A percentile compares a stretch with the other conserved stretches of the same genome.
These are phyloP conservation scores for Nephrotoma guestfalica DNA, from an alignment of 2,888 invertebrate species.

Conservation along the genomic window DNA sequence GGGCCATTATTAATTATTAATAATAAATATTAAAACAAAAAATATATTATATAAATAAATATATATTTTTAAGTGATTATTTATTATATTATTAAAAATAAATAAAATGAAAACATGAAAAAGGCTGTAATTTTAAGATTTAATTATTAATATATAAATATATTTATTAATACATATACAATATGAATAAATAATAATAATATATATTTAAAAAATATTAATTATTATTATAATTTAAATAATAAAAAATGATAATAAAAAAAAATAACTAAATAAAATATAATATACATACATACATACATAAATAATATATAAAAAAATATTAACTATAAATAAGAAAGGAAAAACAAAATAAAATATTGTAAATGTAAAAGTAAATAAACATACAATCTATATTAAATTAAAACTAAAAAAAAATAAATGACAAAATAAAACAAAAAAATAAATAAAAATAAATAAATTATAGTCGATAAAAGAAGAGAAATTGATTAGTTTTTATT, in stretches of 20 bases:
- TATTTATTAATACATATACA: constrained; percentile 1
- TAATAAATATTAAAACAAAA: not conserved
- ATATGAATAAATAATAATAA: not conserved
- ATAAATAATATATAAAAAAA: not conserved
- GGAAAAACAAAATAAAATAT: not conserved
- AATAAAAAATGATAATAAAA: not conserved
- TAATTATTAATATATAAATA: not conserved
- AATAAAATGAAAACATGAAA: constrained; percentile 8
- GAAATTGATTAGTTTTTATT: not conserved
- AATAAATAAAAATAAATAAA: not conserved
- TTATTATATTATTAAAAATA: not conserved
- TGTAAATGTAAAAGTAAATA: not conserved
- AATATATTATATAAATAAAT: not conserved
- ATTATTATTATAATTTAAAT: not conserved
- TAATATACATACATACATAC: not conserved
- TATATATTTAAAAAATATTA: not conserved
- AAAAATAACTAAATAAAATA: not conserved
- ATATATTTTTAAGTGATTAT: constrained; percentile 3
- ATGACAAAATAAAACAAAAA: not conserved
- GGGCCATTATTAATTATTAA: constrained; percentile 4
- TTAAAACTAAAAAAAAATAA: not conserved
- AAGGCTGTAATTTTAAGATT: constrained; percentile 13
- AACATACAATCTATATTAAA: not conserved
- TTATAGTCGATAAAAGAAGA: not conserved
- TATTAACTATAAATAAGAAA: not conserved